A percentile compares a stretch with the other conserved stretches of the same genome.
phyloP scores from a whole-genome alignment of 2,113 vertebrate species.

The Castor canadensis region DNA sequence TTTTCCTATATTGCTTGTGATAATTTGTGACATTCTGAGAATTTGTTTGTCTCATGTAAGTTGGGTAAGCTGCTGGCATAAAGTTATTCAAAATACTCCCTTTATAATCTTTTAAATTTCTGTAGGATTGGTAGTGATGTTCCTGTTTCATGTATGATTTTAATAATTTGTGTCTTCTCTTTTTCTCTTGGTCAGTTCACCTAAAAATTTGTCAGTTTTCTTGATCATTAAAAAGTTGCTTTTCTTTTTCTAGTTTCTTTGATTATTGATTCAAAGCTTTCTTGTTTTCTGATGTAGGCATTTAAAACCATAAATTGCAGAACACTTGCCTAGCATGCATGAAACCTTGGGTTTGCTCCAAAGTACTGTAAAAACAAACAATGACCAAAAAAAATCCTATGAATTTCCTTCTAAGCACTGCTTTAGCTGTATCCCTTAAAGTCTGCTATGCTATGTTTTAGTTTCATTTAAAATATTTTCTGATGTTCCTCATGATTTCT shows the following conservation, averaged over 20 bases:
- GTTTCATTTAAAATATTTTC: background rate
- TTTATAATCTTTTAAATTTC: background rate
- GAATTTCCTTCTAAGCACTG: too few species aligned
- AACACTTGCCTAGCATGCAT: background rate
- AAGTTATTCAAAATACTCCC: background rate
- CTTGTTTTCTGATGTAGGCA: background rate
- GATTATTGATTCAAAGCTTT: background rate
- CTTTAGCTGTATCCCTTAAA: background rate
- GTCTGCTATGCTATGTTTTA: background rate
- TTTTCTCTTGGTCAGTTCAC: background rate
- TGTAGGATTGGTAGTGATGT: background rate
- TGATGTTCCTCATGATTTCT: constrained; percentile 7
- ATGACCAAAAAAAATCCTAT: background rate
- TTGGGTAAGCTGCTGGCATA: background rate
- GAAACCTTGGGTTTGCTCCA: background rate
- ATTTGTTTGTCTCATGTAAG: background rate
- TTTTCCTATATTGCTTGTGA: constrained; percentile 30
- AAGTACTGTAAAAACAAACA: background rate
- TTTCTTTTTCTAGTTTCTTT: background rate
- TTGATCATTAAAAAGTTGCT: background rate
- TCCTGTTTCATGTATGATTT: background rate
- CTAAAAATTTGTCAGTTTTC: background rate
- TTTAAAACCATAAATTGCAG: background rate
- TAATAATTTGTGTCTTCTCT: background rate
- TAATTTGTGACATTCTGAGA: background rate